Percentiles rank a stretch among this genome's conserved stretches.
These are phyloP conservation scores for Drosophila guanche DNA, from an alignment of 1,140 invertebrate genomes.

Conservation along the genomic window DNA sequence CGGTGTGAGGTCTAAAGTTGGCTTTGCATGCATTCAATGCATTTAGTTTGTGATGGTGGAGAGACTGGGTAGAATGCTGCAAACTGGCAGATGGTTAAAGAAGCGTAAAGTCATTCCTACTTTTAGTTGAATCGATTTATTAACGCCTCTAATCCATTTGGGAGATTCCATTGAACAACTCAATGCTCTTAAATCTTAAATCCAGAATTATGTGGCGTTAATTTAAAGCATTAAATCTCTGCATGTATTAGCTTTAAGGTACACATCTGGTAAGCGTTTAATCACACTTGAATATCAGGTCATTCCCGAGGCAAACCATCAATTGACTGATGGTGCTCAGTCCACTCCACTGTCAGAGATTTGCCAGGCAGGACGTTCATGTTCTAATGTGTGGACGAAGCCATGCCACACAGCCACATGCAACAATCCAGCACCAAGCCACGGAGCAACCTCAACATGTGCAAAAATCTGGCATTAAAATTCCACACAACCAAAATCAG, in stretches of 20 bases:
- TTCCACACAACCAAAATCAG: constrained; percentile 40
- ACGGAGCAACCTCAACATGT: constrained; percentile 31
- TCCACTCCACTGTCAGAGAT: background rate
- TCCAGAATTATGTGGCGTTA: too few relatives aligned
- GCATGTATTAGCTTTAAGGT: too few relatives aligned
- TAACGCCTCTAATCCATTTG: too few relatives aligned
- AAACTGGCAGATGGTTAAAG: background rate
- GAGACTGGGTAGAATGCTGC: background rate
- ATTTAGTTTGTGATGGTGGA: background rate
- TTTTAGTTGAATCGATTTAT: too few relatives aligned
- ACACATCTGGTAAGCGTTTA: background rate
- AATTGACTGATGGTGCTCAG: constrained; percentile 9
- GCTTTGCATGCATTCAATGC: constrained; percentile 1
- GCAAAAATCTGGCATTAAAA: constrained; percentile 50
- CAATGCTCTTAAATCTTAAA: too few relatives aligned
- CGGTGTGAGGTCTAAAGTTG: constrained; percentile 12
- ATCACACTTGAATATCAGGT: background rate
- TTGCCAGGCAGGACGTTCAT: constrained; percentile 12
- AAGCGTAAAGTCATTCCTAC: too few relatives aligned
- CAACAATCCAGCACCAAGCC: background rate
- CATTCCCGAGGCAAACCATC: background rate
- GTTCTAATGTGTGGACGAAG: constrained; percentile 1
- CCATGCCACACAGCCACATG: background rate
- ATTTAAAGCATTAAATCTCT: too few relatives aligned
- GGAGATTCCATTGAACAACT: too few relatives aligned